phyloP scores from a whole-genome alignment of 2,888 invertebrate genomes.

The Hoplodrina blanda region DNA sequence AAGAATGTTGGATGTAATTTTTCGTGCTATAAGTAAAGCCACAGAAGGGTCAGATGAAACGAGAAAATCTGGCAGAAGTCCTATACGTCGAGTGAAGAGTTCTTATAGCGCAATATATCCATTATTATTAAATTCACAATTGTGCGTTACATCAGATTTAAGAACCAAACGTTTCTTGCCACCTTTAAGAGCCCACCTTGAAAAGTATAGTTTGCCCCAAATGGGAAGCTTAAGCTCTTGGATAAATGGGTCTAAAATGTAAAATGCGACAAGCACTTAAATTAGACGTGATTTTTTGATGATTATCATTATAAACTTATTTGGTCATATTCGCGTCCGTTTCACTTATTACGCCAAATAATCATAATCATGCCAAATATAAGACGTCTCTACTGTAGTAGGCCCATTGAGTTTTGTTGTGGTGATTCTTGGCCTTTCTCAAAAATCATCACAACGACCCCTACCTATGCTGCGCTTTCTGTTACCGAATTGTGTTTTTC shows the following conservation, averaged over 20 bases:
- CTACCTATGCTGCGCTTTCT: not conserved
- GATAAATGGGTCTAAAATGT: no score
- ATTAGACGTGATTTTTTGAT: no score
- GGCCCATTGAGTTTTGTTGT: no score
- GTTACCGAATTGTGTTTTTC: no score
- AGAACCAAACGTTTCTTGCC: constrained; percentile 36
- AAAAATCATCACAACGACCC: not conserved
- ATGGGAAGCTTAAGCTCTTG: no score
- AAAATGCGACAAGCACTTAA: no score
- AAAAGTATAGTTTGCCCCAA: not conserved
- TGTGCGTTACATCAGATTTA: constrained; percentile 25
- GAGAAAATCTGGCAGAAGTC: not conserved
- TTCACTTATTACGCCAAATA: no score
- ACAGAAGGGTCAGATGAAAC: not conserved
- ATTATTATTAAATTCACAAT: constrained; percentile 30
- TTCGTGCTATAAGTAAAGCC: constrained; percentile 6
- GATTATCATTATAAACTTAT: constrained; percentile 8
- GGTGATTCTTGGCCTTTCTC: no score
- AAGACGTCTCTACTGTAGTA: no score
- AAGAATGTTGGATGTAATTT: constrained; percentile 32
- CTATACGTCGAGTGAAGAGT: accelerated
- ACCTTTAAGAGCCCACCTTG: constrained; percentile 23
- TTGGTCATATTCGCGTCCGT: no score
- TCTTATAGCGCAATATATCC: constrained; percentile 4
- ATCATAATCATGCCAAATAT: not conserved